Evolutionary conservation across 2,113 vertebrate species (phyloP).

Genomic region (Pomatorhinus ruficollis): DNA sequence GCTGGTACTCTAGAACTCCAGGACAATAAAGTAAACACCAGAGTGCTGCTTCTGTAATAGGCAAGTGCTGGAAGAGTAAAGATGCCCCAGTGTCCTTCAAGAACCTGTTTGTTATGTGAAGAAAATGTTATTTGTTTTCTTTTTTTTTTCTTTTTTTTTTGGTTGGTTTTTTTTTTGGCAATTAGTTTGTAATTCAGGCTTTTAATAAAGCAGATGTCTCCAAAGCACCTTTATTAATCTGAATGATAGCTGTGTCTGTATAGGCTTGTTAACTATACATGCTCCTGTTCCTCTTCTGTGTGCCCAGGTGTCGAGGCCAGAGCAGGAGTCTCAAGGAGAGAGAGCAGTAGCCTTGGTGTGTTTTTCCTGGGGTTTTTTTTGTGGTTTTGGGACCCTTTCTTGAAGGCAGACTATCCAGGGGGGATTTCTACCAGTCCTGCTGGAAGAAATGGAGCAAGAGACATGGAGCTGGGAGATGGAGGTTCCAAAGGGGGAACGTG

Average conservation of each 20-base stretch:
- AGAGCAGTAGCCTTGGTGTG: neutral
- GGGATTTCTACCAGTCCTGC: neutral
- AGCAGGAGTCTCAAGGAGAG: neutral
- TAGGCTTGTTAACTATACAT: neutral
- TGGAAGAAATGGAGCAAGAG: too few relatives aligned
- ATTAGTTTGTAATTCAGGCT: neutral
- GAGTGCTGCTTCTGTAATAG: neutral
- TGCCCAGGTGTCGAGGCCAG: neutral
- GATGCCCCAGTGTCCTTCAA: neutral
- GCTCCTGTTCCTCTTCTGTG: neutral
- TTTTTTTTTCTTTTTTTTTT: neutral
- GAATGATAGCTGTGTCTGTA: neutral
- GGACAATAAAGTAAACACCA: neutral
- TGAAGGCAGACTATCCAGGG: neutral
- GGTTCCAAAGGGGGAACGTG: neutral
- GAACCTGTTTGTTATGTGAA: neutral
- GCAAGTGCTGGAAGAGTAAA: neutral
- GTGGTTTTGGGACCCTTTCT: neutral
- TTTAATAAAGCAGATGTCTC: neutral
- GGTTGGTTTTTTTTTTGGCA: neutral
- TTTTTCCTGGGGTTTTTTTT: accelerated
- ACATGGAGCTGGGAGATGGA: neutral
- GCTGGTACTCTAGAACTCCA: neutral
- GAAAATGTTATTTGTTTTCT: neutral
- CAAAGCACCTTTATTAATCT: neutral